Evolutionary conservation across 2,888 invertebrate genomes (phyloP).

Genomic region (Pandemis heparana): DNA sequence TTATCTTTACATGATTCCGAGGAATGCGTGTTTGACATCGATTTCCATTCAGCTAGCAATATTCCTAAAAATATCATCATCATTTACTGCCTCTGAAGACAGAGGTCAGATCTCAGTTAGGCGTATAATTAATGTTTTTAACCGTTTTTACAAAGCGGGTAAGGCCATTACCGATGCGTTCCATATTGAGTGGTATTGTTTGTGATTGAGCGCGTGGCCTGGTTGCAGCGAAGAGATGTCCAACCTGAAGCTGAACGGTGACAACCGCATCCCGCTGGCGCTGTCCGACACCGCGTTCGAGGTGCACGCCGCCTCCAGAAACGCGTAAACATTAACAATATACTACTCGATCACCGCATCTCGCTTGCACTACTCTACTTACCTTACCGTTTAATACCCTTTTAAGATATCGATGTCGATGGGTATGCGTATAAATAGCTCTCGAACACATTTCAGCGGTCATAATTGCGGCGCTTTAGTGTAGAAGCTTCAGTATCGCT

Average conservation of each 20-base stretch:
- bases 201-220: conserved; percentile 55
- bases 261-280: conserved; percentile 82
- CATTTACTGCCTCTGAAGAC: conserved; percentile 21
- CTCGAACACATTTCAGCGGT: conserved; percentile 21
- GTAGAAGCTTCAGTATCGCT: conserved; percentile 39
- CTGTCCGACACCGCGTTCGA: conserved; percentile 83
- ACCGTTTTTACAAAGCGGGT: background rate
- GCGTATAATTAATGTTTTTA: background rate
- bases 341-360: conserved; percentile 53
- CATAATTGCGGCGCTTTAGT: conserved; percentile 29
- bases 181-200: conserved; percentile 24
- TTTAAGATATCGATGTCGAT: conserved; percentile 3
- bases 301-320: conserved; percentile 82
- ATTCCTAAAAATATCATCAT: conserved; percentile 7
- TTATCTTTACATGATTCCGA: conserved; percentile 12
- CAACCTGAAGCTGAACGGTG: conserved; percentile 80
- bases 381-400: conserved; percentile 25
- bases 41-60: conserved; percentile 7
- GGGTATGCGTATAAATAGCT: background rate
- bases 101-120: conserved; percentile 17
- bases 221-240: conserved; percentile 84
- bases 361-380: conserved; percentile 57
- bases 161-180: conserved; percentile 5
- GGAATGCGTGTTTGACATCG: conserved; percentile 22
- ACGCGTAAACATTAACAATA: conserved; percentile 75